Conservation (phyloP, 37 sponge, comb jelly and placozoan species). For the Cliona cf. orientalis region DNA sequence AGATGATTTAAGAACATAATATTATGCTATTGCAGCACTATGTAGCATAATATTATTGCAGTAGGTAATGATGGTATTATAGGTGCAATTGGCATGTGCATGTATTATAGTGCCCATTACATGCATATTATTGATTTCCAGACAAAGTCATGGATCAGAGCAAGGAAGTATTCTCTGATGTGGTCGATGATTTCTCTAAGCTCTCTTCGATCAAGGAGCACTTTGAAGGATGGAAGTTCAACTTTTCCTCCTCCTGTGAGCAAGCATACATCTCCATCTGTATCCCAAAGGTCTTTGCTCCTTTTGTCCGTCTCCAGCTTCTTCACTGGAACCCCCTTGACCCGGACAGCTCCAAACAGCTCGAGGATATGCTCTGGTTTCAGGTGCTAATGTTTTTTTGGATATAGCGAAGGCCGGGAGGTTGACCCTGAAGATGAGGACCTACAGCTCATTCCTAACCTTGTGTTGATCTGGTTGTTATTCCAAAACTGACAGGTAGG, state of each 20-base stretch:
- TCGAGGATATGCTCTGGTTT: constrained; percentile 78
- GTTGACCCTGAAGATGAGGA: constrained; percentile 59
- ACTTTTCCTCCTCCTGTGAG: constrained; percentile 43
- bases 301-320: constrained; percentile 72
- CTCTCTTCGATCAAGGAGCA: constrained; percentile 51
- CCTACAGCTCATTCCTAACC: constrained; percentile 53
- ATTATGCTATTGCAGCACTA: too few species aligned
- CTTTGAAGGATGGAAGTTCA: constrained; percentile 82
- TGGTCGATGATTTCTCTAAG: constrained; percentile 71
- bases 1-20: too few species aligned
- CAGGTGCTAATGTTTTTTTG: constrained; percentile 73
- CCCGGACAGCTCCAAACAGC: constrained; percentile 3
- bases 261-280: constrained; percentile 78
- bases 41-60: too few species aligned
- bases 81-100: too few species aligned
- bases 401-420: constrained; percentile 27
- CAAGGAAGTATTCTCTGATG: constrained; percentile 72
- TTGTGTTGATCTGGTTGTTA: constrained; percentile 60
- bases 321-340: constrained; percentile 82
- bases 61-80: too few species aligned
- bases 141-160: constrained; percentile 26
- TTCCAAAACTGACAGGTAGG: constrained; percentile 80
- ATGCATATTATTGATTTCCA: too few species aligned
- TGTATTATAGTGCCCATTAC: too few species aligned
- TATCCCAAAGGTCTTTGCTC: constrained; percentile 72